These are phyloP conservation scores for Laothoe populi DNA, from an alignment of 2,888 invertebrate genomes.

Conservation along the genomic window DNA sequence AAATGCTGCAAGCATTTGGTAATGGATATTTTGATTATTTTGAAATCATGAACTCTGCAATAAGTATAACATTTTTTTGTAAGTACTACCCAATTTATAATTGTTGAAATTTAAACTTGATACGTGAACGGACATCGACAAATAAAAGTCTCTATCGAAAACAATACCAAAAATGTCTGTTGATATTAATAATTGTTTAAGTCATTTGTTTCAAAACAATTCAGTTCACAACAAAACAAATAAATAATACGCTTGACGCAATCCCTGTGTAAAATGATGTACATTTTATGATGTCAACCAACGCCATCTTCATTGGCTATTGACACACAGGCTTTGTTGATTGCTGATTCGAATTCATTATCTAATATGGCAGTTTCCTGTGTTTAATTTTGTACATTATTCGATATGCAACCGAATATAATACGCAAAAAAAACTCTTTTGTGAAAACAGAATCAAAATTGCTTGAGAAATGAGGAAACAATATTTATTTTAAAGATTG, in stretches of 20 bases:
- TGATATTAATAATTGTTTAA: background rate
- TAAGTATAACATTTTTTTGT: no score
- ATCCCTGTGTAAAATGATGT: background rate
- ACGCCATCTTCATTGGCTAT: background rate
- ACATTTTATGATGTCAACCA: background rate
- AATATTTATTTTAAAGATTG: no score
- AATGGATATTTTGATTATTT: background rate
- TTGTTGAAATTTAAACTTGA: no score
- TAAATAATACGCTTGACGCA: background rate
- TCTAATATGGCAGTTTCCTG: no score
- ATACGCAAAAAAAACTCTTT: no score
- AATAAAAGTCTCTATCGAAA: background rate
- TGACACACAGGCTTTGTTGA: background rate
- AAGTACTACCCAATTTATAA: no score
- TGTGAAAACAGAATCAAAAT: no score
- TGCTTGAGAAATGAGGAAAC: no score
- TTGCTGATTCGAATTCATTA: no score
- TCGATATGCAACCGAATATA: no score
- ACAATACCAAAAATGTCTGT: constrained; percentile 1
- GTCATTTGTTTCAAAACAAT: background rate
- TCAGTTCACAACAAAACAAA: background rate
- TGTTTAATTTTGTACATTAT: no score
- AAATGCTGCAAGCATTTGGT: constrained; percentile 20
- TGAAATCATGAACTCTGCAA: background rate
- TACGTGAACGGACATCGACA: background rate